A percentile compares a stretch with the other conserved stretches of the same genome.
Conservation (phyloP, 1,140 invertebrate species). For the Leucophenga varia region DNA sequence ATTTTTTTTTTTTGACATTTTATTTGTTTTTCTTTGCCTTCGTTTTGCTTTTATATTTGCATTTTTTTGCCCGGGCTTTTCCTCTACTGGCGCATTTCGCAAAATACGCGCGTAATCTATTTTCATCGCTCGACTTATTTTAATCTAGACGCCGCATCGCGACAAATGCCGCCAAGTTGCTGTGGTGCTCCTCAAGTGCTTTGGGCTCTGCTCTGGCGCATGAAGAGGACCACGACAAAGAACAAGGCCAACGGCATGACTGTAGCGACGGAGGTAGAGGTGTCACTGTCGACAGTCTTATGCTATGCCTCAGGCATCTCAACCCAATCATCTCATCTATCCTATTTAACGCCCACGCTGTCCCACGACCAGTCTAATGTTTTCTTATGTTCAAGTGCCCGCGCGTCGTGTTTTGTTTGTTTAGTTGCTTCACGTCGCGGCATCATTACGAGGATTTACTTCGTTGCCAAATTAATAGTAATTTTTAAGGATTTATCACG, state of each 20-base stretch:
- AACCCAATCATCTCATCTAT: too few relatives aligned
- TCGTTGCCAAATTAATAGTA: slow-evolving; percentile 33
- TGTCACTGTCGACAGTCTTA: background rate
- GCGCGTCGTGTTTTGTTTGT: too few relatives aligned
- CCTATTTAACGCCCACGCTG: too few relatives aligned
- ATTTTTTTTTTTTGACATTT: too few relatives aligned
- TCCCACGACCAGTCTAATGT: background rate
- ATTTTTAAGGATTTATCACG: slow-evolving; percentile 41
- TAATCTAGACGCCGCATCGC: slow-evolving; percentile 34
- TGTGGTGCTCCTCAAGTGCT: too few relatives aligned
- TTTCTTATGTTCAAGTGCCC: too few relatives aligned
- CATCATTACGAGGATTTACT: slow-evolving; percentile 26
- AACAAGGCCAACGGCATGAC: slow-evolving; percentile 3
- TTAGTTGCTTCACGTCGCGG: too few relatives aligned
- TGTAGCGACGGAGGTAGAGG: slow-evolving; percentile 15
- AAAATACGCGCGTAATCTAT: slow-evolving; percentile 42
- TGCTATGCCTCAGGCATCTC: background rate
- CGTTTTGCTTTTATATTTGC: slow-evolving; percentile 7
- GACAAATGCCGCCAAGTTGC: too few relatives aligned
- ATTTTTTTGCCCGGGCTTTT: slow-evolving; percentile 12
- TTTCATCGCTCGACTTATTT: slow-evolving; percentile 42
- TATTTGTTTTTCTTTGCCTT: background rate
- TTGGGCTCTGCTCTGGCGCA: slow-evolving; percentile 7
- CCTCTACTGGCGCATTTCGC: slow-evolving; percentile 15
- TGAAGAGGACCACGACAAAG: background rate